Evolutionary conservation across 2,888 invertebrate species (phyloP).

Genomic region (Polyommatus icarus): DNA sequence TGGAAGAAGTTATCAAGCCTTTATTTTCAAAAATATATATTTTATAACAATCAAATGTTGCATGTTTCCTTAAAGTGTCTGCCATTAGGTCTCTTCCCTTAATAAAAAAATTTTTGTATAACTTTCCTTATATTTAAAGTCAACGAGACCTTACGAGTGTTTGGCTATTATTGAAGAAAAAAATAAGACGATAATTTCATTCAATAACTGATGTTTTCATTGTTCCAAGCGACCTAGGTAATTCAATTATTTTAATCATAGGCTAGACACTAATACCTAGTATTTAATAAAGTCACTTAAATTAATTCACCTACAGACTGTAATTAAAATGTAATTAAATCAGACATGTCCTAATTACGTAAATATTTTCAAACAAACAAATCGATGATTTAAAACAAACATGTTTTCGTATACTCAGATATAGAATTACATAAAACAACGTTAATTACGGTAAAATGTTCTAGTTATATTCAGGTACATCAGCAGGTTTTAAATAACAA

Average conservation of each 20-base stretch:
- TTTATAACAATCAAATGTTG: too few species aligned
- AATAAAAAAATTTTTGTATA: background rate
- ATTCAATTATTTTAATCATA: background rate
- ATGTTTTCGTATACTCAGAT: background rate
- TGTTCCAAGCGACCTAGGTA: background rate
- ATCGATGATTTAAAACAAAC: background rate
- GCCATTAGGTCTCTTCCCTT: too few species aligned
- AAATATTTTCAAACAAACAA: conserved; percentile 1
- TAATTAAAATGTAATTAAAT: background rate
- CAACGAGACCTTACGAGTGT: background rate
- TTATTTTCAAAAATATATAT: too few species aligned
- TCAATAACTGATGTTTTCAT: background rate
- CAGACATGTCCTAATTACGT: background rate
- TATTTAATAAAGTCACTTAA: background rate
- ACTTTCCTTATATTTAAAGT: background rate
- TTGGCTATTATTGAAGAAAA: background rate
- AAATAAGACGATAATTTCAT: background rate
- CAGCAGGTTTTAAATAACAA: too few species aligned
- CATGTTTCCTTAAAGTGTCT: too few species aligned
- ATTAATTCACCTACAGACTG: background rate
- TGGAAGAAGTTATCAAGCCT: too few species aligned
- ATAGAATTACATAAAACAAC: background rate
- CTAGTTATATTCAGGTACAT: too few species aligned
- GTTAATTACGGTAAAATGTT: background rate
- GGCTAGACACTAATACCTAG: background rate